A percentile compares a stretch with the other conserved stretches of the same genome.
These are phyloP conservation scores for Dendronephthya gigantea DNA, from an alignment of 64 coral and sea anemone species.

Conservation along the genomic window DNA sequence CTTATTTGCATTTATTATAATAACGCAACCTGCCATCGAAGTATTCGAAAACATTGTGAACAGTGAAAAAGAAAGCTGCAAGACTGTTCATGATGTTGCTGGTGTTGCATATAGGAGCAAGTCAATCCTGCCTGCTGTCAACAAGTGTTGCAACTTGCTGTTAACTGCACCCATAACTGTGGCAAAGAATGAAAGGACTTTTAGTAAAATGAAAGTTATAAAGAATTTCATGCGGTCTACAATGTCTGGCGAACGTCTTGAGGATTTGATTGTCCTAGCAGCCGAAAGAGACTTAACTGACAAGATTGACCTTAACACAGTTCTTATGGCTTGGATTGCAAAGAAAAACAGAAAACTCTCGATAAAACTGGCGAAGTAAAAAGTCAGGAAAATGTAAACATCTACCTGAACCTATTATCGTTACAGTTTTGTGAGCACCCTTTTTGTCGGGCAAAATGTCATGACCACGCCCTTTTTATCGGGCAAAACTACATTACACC, in stretches of 20 bases:
- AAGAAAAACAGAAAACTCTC: no score
- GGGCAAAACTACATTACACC: no score
- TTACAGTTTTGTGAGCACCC: no score
- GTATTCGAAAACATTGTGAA: no score
- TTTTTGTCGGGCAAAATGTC: no score
- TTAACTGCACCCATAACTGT: neutral
- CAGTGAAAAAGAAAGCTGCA: neutral
- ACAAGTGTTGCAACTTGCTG: neutral
- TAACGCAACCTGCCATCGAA: no score
- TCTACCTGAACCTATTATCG: no score
- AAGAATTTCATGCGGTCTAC: neutral
- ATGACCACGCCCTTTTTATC: no score
- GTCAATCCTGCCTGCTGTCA: neutral
- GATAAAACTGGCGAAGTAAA: no score
- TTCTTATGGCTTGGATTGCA: neutral
- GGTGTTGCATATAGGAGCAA: neutral
- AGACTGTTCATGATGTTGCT: neutral
- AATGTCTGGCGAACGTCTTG: neutral
- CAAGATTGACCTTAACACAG: neutral
- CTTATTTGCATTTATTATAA: no score
- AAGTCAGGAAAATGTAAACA: no score
- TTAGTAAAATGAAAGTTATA: neutral
- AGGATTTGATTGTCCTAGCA: neutral
- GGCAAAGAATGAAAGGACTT: neutral
- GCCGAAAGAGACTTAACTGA: neutral